Evolutionary conservation across 2,888 invertebrate genomes (phyloP), one percentile per base, ranked within the genome.

Genomic region (Strigamia crassipes): DNA sequence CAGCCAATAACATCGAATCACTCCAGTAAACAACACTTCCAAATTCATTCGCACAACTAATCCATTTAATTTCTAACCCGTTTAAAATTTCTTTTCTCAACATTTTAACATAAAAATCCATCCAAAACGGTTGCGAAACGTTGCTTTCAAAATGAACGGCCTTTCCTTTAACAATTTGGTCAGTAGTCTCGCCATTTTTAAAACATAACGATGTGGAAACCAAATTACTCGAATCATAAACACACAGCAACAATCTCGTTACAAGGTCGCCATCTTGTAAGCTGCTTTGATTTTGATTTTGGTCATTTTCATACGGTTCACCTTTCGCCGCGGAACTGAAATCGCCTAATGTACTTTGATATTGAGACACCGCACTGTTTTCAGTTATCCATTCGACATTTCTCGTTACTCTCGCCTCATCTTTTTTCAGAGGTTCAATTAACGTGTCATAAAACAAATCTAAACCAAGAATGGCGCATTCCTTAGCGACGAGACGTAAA

Each of bases 51-150:
- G 10, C 13, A 31, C 27, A 31, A 12, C 31, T 27, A 27, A 73
- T 27, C 27, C 27, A 73, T 73, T 31, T 73, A 23, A 73, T 31
- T 31, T 73, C 73, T n/a, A 73, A 73, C 13, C 73, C 31, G 23
- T 27, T 5, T 73, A 73, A 73, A 73, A 73, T 73, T 73, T 73
- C 73, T 73, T 31, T 73, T 31, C 31, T 73, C n/a, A 73, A 73
- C 12, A 31, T 15, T 12, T 31, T 73, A 73, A 73, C 73, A 13
- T 73, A 73, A 73, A 73, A 31, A 73, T 73, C 73, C 73, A 73
- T 73, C 73, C 73, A 73, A 73, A 73, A 73, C 5, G 73, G 31
- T 73, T n/a, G 12, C 27, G 31, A 73, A 73, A 73, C 73, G 31
- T 3, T 31, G 27, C 73, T 73, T 73, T 31, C 73, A 27, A 73